Evolutionary conservation across 1,140 invertebrate genomes (phyloP).

Genomic region (Leptopilina clavipes): DNA sequence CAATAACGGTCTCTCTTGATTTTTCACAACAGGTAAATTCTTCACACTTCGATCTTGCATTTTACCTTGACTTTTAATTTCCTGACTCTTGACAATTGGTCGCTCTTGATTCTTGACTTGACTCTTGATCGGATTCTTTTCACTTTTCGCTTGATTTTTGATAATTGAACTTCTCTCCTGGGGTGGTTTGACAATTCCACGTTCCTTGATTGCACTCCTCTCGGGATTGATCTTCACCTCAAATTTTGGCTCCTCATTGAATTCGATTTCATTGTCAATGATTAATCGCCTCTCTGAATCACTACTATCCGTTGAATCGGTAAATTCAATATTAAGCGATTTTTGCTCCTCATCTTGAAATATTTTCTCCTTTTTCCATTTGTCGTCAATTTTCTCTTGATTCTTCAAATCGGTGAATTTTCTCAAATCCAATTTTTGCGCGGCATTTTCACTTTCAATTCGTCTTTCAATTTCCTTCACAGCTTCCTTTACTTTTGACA

Average conservation of each 20-base stretch:
- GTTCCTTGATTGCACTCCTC: neutral
- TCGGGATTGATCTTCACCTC: constrained; percentile 41
- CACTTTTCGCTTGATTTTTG: neutral
- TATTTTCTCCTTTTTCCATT: constrained; percentile 60
- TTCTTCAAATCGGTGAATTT: constrained; percentile 40
- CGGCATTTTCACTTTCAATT: constrained; percentile 46
- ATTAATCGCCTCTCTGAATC: constrained; percentile 82
- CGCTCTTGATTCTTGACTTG: neutral
- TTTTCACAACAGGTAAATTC: constrained; percentile 18
- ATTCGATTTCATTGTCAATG: constrained; percentile 73
- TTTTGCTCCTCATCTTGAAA: constrained; percentile 62
- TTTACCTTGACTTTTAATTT: neutral
- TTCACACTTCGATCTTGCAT: too few relatives aligned
- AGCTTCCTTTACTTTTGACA: constrained; percentile 48
- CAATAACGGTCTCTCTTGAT: neutral
- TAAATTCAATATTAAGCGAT: constrained; percentile 70
- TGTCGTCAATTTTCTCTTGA: constrained; percentile 57
- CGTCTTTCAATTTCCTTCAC: constrained; percentile 6
- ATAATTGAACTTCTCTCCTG: neutral
- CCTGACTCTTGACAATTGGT: neutral
- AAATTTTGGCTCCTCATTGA: constrained; percentile 59
- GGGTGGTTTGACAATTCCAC: neutral
- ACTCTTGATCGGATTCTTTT: neutral
- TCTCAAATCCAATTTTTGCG: constrained; percentile 42
- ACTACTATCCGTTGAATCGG: constrained; percentile 80